Base-by-base conservation (phyloP, 2,888 invertebrate species). In the Anaspis maculata region DNA sequence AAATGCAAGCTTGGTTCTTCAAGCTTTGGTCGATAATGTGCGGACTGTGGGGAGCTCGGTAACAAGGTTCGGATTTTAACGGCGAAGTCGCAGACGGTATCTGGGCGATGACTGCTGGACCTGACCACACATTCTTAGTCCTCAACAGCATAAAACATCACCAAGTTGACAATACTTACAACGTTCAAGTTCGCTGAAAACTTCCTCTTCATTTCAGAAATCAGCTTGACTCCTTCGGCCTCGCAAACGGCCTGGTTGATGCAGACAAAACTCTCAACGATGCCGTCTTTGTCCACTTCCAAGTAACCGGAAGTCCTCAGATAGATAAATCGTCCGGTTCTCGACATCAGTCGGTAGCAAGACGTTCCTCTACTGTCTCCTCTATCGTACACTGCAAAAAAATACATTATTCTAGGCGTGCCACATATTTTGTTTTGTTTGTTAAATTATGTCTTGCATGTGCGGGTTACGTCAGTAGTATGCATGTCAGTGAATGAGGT, bases 251-350 rank as follows among this genome's bases (percentile, higher is more conserved):
- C 69, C 37, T 83, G 83, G 59, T 91, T 91, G 34, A 90, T 76
- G 64, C 90, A 91, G 22, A 89, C 79, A 65, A 91, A 89, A 41
- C 88, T 87, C 56, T 82, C 83, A 14, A 88, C 84, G 34, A 77
- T 77, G 47, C 86, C 83, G 3, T 81, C 78, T 54, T 75, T 78
- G 55, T 88, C 85, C 44, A 84, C 80, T 66, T 90, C 90, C 31
- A 91, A 72, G 54, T 79, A 89, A 6, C 91, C 91, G 46, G 82
- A 74, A 1, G 89, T 87, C 54, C 82, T 76, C 61, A 91, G 73
- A 55, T 85, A 90, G 48, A 91, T 85, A 52, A 84, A 87, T 52
- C 81, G 75, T n/a, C 88, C 88, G 32, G 82, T 84, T 44, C 85
- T 78, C 7, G 85, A 79, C 54, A 82, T 74, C 13, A 92, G 68